Evolutionary conservation across 2,888 invertebrate species (phyloP).

Genomic region (Acleris sparsana): DNA sequence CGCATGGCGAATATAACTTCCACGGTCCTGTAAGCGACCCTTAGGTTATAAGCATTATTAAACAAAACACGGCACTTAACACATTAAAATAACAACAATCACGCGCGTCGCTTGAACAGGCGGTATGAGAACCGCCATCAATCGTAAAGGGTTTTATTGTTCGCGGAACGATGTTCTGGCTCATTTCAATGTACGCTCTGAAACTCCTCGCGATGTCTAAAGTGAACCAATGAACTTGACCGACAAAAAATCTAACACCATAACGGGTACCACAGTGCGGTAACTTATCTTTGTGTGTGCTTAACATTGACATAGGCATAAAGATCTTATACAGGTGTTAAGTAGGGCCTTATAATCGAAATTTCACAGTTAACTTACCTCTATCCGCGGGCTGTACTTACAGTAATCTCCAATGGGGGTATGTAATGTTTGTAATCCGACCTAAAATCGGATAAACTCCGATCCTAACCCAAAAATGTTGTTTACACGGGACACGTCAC

Average conservation of each 20-base stretch:
- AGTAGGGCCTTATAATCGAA: neutral
- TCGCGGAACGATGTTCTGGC: conserved; percentile 44
- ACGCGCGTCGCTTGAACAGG: conserved; percentile 50
- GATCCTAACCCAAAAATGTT: conserved; percentile 12
- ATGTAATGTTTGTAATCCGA: conserved; percentile 21
- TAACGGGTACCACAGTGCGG: neutral
- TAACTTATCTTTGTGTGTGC: too few relatives aligned
- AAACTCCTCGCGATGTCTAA: conserved; percentile 48
- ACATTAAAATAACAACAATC: conserved; percentile 55
- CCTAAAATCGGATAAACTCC: conserved; percentile 26
- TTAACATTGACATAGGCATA: too few relatives aligned
- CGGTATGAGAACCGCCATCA: conserved; percentile 52
- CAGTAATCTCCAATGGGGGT: conserved; percentile 16
- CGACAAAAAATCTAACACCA: conserved; percentile 23
- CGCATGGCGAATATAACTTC: too few relatives aligned
- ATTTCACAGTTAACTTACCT: conserved; percentile 1
- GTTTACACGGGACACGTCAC: conserved; percentile 27
- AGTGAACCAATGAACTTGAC: conserved; percentile 53
- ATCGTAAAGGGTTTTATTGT: conserved; percentile 62
- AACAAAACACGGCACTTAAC: conserved; percentile 27
- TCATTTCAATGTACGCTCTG: conserved; percentile 59
- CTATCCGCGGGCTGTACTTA: neutral
- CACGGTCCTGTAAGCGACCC: too few relatives aligned
- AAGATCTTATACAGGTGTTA: too few relatives aligned
- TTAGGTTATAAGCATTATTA: too few relatives aligned